Conservation (phyloP, 2,888 invertebrate genomes). For the Ametastegia equiseti region DNA sequence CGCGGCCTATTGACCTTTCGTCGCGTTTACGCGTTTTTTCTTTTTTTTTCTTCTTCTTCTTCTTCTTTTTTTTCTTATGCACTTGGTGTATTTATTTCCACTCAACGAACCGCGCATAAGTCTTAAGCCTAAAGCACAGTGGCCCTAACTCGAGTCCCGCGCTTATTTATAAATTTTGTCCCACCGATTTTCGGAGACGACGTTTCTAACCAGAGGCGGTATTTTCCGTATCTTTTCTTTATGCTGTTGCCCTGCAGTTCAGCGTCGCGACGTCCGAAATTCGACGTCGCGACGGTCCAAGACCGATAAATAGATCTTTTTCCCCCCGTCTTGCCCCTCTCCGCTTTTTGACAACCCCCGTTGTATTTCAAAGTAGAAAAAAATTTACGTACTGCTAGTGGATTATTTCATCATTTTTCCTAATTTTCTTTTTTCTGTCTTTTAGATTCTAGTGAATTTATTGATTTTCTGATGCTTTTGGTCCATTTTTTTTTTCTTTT, state of each 20-base stretch:
- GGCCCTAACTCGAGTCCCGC: not conserved
- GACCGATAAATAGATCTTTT: slow-evolving; percentile 40
- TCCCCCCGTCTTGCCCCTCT: not conserved
- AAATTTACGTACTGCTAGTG: not conserved
- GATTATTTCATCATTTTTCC: slow-evolving; percentile 1
- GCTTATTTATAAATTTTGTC: slow-evolving; percentile 1
- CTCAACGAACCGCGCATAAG: not conserved
- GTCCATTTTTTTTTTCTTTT: too few relatives aligned
- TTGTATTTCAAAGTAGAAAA: not conserved
- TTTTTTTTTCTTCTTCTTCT: too few relatives aligned
- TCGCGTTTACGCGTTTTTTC: too few relatives aligned
- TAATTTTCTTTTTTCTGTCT: too few relatives aligned
- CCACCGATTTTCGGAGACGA: not conserved
- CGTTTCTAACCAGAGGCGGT: not conserved
- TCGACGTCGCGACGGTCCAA: slow-evolving; percentile 36
- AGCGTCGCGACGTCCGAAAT: not conserved
- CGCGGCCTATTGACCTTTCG: slow-evolving; percentile 23
- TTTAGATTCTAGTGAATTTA: too few relatives aligned
- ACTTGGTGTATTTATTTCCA: slow-evolving; percentile 11
- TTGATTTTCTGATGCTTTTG: too few relatives aligned
- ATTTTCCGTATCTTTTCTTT: not conserved
- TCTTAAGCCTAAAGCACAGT: not conserved
- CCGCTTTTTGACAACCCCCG: not conserved
- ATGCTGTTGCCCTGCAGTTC: not conserved
- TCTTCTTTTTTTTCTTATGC: too few relatives aligned